A percentile compares a stretch with the other conserved stretches of the same genome.
phyloP scores from a whole-genome alignment of 1,140 invertebrate species.

The Delia radicum region DNA sequence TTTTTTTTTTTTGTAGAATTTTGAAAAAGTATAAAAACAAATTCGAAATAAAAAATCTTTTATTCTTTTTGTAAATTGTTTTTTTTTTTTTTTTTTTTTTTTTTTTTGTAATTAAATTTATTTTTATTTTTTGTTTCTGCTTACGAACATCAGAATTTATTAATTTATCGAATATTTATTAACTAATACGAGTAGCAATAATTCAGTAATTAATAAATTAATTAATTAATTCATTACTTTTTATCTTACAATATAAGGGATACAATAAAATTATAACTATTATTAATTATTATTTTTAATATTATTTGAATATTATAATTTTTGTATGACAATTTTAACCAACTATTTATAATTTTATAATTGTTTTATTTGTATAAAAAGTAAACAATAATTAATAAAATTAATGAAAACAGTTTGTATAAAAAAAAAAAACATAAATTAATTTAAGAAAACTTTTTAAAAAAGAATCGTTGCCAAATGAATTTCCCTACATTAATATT shows the following conservation, averaged over 20 bases:
- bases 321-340: conserved; percentile 1
- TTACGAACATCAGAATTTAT: not conserved
- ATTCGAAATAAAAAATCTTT: too few relatives aligned
- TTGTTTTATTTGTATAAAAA: not conserved
- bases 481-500: conserved; percentile 7
- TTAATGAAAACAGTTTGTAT: not conserved
- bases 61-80: not conserved
- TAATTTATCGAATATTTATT: conserved; percentile 17
- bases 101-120: conserved; percentile 17
- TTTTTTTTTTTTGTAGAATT: not conserved
- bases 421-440: not conserved
- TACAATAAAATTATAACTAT: conserved; percentile 7
- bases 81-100: not conserved
- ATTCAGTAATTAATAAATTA: not conserved
- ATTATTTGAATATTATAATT: not conserved
- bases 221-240: not conserved
- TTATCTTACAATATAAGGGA: conserved; percentile 2
- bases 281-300: not conserved
- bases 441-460: not conserved
- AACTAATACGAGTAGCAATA: conserved; percentile 18
- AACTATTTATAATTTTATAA: not conserved
- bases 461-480: not conserved
- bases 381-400: not conserved
- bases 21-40: conserved; percentile 3
- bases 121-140: conserved; percentile 9